These are phyloP conservation scores for Corvus hawaiiensis DNA, from an alignment of 2,113 vertebrate species.

Conservation along the genomic window DNA sequence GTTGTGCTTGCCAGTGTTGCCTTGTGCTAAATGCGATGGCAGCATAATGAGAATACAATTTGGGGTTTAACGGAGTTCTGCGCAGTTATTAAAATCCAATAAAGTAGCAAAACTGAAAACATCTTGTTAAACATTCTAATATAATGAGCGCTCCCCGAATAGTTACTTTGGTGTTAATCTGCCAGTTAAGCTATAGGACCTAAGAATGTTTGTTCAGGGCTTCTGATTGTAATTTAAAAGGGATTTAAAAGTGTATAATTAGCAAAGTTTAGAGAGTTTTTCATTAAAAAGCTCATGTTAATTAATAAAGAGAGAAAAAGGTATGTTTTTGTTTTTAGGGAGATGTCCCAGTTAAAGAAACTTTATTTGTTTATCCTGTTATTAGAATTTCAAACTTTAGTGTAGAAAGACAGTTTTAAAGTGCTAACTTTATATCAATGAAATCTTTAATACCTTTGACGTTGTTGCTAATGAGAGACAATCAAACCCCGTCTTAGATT, in stretches of 20 bases:
- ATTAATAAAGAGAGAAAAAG: constrained; percentile 27
- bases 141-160: constrained; percentile 2
- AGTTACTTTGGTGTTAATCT: constrained; percentile 63
- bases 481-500: not conserved
- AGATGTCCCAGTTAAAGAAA: not conserved
- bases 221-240: constrained; percentile 52
- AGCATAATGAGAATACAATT: constrained; percentile 38
- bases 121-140: constrained; percentile 48
- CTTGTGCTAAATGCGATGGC: constrained; percentile 43
- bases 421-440: not conserved
- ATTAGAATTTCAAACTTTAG: not conserved
- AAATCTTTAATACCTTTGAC: not conserved
- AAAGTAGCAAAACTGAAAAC: constrained; percentile 37
- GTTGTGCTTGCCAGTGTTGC: constrained; percentile 62
- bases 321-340: not conserved
- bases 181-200: constrained; percentile 41
- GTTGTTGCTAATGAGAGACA: not conserved
- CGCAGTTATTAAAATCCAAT: constrained; percentile 53
- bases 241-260: constrained; percentile 57
- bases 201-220: constrained; percentile 40
- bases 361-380: not conserved
- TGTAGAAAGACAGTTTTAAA: not conserved
- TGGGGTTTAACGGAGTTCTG: constrained; percentile 18
- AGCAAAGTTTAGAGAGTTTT: constrained; percentile 34
- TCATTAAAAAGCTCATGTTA: not conserved